A percentile compares a stretch with the other conserved stretches of the same genome.
These are phyloP conservation scores for Yponomeuta sedellus DNA, from an alignment of 2,888 invertebrate genomes.

Conservation along the genomic window DNA sequence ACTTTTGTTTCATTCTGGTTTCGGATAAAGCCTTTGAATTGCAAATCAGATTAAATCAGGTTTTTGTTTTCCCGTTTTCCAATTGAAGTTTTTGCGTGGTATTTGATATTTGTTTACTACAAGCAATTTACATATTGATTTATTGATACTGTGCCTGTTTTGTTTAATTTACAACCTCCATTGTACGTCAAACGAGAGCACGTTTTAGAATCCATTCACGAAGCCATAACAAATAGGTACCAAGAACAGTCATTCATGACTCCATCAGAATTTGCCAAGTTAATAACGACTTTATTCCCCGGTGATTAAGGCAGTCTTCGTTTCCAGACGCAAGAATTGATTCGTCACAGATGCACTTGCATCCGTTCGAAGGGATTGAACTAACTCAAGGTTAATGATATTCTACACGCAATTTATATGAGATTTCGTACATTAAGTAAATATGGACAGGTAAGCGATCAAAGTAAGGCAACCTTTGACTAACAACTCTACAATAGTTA, in stretches of 20 bases:
- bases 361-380: not conserved
- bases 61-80: not conserved
- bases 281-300: not conserved
- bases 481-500: too few species aligned
- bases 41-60: not conserved
- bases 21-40: not conserved
- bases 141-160: slow-evolving; percentile 20
- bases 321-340: not conserved
- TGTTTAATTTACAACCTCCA: not conserved
- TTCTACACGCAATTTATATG: not conserved
- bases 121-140: not conserved
- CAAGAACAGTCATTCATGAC: not conserved
- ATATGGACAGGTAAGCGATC: too few species aligned
- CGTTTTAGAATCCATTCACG: not conserved
- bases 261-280: not conserved
- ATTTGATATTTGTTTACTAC: too few species aligned
- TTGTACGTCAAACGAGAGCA: not conserved
- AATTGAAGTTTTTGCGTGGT: not conserved
- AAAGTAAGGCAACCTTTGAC: too few species aligned
- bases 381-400: not conserved
- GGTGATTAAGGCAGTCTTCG: not conserved
- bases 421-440: too few species aligned
- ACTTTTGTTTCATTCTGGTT: not conserved
- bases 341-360: not conserved
- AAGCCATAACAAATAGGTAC: not conserved